Evolutionary conservation across 2,113 vertebrate genomes (phyloP).

Genomic region (Melanerpes aurifrons): DNA sequence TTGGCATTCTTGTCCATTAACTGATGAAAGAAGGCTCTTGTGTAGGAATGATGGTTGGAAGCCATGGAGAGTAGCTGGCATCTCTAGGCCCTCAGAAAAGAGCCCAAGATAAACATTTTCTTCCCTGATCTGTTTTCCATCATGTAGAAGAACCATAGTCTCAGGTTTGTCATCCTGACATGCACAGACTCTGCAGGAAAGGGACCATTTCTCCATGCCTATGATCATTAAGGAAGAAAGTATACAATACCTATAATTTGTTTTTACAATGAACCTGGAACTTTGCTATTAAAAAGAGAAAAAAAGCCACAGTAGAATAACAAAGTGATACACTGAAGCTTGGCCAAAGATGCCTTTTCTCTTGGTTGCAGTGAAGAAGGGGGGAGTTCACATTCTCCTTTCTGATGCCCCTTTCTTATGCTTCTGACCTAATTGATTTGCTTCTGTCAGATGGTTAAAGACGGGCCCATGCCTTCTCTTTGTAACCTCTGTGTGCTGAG

Average conservation of each 20-base stretch:
- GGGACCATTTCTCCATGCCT: too few species aligned
- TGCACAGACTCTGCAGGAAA: too few species aligned
- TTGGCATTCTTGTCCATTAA: background rate
- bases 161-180: background rate
- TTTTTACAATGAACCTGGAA: too few species aligned
- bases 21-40: background rate
- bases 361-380: background rate
- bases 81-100: background rate
- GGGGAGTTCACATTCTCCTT: background rate
- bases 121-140: background rate
- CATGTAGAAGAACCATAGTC: background rate
- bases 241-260: too few species aligned
- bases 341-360: background rate
- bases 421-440: background rate
- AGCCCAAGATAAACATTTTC: background rate
- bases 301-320: background rate
- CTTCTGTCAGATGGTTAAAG: background rate
- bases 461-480: background rate
- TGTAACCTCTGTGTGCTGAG: background rate
- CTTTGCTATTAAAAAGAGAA: accelerated
- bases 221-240: too few species aligned
- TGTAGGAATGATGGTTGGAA: background rate
- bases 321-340: background rate
- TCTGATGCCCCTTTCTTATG: accelerated
- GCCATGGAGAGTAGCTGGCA: background rate